A percentile compares a stretch with the other conserved stretches of the same genome.
These are phyloP conservation scores for Caenorhabditis zanzibari DNA, from an alignment of 2,888 invertebrate species.

Conservation along the genomic window DNA sequence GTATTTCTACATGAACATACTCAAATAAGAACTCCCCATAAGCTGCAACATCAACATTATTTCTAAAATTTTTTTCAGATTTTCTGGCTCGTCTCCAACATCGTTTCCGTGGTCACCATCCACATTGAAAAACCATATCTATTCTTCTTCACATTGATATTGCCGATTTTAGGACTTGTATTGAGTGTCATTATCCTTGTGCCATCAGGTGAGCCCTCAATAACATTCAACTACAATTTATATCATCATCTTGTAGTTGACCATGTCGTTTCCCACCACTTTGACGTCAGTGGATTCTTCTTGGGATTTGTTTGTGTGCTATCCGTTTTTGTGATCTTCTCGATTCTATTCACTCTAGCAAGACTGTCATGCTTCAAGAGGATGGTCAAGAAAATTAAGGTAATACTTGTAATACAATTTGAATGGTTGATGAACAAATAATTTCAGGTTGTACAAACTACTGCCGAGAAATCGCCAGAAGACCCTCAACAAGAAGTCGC, in stretches of 20 bases:
- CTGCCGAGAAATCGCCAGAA: constrained; percentile 47
- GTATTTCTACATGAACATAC: no score
- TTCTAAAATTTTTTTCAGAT: constrained; percentile 50
- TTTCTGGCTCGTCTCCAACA: constrained; percentile 49
- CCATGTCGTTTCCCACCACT: constrained; percentile 23
- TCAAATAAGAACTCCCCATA: no score
- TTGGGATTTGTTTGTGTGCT: constrained; percentile 26
- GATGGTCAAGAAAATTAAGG: constrained; percentile 59
- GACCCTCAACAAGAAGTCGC: constrained; percentile 24
- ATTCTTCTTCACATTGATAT: constrained; percentile 27
- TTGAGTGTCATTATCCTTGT: constrained; percentile 40
- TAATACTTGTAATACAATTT: no score
- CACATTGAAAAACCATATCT: constrained; percentile 33
- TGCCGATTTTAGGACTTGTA: constrained; percentile 33
- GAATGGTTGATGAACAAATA: neutral
- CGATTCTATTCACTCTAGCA: constrained; percentile 29
- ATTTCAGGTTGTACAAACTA: constrained; percentile 43
- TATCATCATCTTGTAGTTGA: constrained; percentile 35
- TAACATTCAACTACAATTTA: neutral
- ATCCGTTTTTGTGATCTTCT: constrained; percentile 28
- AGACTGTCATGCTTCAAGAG: constrained; percentile 32
- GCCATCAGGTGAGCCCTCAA: constrained; percentile 29
- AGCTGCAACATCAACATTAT: no score
- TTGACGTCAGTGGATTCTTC: constrained; percentile 31
- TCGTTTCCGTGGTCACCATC: constrained; percentile 11